Percentiles rank a stretch among this genome's conserved stretches.
These are phyloP conservation scores for Odontamblyopus rebecca DNA, from an alignment of 2,797 vertebrate species.

Conservation along the genomic window DNA sequence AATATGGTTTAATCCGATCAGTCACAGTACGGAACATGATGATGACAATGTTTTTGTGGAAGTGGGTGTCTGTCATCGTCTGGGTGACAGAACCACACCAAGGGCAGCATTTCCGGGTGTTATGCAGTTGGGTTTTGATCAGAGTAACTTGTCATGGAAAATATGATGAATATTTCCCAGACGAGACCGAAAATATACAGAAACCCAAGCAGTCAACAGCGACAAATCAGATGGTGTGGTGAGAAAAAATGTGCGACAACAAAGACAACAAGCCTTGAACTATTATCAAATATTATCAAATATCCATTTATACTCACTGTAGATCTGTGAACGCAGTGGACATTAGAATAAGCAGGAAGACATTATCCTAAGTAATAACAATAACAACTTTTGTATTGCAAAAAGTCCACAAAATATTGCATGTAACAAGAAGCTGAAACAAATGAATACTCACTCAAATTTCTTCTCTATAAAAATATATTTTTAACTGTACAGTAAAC, in stretches of 20 bases:
- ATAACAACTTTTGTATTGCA: too few species aligned
- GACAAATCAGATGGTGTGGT: conserved; percentile 1
- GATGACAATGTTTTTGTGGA: neutral
- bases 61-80: neutral
- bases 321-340: too few species aligned
- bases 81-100: neutral
- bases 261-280: neutral
- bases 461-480: too few species aligned
- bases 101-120: neutral
- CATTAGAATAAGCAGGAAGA: too few species aligned
- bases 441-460: too few species aligned
- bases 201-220: neutral
- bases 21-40: neutral
- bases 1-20: neutral
- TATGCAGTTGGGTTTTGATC: neutral
- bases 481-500: too few species aligned
- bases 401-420: too few species aligned
- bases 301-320: too few species aligned
- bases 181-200: conserved; percentile 2
- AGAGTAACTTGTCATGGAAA: neutral
- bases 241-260: neutral
- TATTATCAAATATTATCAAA: neutral
- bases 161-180: neutral
- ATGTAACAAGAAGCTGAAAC: too few species aligned
- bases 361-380: too few species aligned